Base-by-base conservation (phyloP, 2,888 invertebrate species). In the Papilio protenor region DNA sequence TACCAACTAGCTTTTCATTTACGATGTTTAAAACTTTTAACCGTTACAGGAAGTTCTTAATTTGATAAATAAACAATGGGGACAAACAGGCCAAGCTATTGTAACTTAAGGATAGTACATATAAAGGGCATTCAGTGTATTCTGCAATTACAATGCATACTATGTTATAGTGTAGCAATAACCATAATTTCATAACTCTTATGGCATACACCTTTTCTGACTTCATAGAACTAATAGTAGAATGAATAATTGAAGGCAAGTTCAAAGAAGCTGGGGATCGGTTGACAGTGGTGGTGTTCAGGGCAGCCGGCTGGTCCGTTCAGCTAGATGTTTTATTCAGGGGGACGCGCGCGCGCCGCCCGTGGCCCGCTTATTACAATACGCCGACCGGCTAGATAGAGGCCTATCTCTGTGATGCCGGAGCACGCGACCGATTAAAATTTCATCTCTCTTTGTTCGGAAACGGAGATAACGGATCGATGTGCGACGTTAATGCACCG, bases 401-500 rank as follows among this genome's bases (percentile, higher is more conserved):
- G 89, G 85, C 85, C 85, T 89, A 89, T 89, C 91, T 90, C 89
- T 85, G 85, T 87, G 87, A 88, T 86, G 87, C 88, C 87, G 90
- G 91, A 91, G 90, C 88, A 89, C 88, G 88, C 88, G 88, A 89
- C 90, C 92, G 91, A 94, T 94, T 94, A 94, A 94, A 94, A 91
- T 93, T 94, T 94, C 93, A 94, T 92, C 88, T 88, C 91, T 90
- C 91, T 91, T 92, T 92, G 93, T 93, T 89, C 89, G 86, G 85
- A 83, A 88, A 86, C 88, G 87, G 87, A 88, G 90, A 91, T 90
- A 91, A 87, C 89, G 86, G 91, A 92, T 92, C 92, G 90, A 91
- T 92, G 86, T 86, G 85, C 86, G 83, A 87, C 86, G 87, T 88
- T 92, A 90, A 90, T 90, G 87, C 87, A 84, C 83, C 83, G 85